Evolutionary conservation across 2,797 vertebrate genomes (phyloP), one percentile per base, ranked within the genome.

Genomic region (Coendou prehensilis): DNA sequence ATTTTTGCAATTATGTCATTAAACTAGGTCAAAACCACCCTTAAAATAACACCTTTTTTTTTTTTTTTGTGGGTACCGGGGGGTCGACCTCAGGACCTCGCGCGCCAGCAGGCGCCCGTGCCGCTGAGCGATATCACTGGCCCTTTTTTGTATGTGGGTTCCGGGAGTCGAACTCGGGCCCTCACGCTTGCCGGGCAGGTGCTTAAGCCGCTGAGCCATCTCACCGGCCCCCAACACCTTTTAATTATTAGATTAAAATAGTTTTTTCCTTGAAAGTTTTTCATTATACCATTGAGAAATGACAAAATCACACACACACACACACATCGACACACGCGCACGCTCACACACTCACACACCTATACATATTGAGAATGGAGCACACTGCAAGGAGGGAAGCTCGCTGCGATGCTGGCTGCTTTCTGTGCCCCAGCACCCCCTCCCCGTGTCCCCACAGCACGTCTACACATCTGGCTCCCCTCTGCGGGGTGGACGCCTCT

Each of bases 221-320:
- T 41, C 37, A 41, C 37, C 37, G 37, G 37, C 37, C 37, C 37
- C 37, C 37, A 82, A 79, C 0, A n/a, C 3, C 54, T n/a, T 93
- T 86, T 79, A 87, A 71, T 84, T 87, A 80, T 57, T 84, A 80
- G 54, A 64, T 63, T 83, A 89, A 92, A 61, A 59, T 67, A 67
- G 14, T 47, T 33, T 90, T 93, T 67, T 63, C 26, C 20, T 95
- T 30, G 76, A 80, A 83, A 57, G 83, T 59, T 88, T 86, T 89
- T 91, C n/a, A 82, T 59, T 90, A 50, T 64, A 33, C 23, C 78
- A 81, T 73, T 73, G n/a, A 86, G 52, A 93, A 89, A 79, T 61
- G 17, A 85, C 9, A 85, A 69, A 80, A 81, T 63, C 30, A 7
- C 61, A 54, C 26, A 54, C 54, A 57, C 45, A 9, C 26, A 23